These are phyloP conservation scores for Copsychus sechellarum DNA, from an alignment of 2,113 vertebrate species.

Conservation along the genomic window DNA sequence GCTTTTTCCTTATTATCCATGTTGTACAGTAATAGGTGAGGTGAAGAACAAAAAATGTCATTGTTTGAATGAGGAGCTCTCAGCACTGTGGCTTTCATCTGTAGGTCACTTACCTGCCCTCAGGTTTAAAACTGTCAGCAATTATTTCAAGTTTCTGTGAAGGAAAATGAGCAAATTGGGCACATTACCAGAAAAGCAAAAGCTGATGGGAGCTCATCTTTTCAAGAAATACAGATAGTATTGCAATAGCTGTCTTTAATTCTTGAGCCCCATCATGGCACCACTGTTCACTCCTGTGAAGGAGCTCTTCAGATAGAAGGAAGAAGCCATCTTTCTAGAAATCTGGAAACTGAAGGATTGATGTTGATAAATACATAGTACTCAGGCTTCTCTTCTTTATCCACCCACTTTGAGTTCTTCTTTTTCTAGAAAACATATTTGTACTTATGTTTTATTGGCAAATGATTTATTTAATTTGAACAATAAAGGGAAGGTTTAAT, in stretches of 20 bases:
- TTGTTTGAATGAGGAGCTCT: conserved; percentile 13
- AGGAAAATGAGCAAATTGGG: background rate
- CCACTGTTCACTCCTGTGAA: rapidly evolving
- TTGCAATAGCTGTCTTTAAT: background rate
- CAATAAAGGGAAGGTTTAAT: background rate
- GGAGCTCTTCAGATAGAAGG: background rate
- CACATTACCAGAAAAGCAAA: background rate
- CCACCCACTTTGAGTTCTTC: background rate
- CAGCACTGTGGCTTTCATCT: conserved; percentile 5
- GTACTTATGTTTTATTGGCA: background rate
- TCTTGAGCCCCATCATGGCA: background rate
- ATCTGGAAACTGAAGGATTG: background rate
- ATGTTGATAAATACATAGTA: background rate
- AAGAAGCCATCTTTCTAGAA: background rate
- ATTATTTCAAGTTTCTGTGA: background rate
- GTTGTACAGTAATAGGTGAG: conserved; percentile 38
- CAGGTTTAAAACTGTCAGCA: conserved; percentile 19
- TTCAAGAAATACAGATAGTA: background rate
- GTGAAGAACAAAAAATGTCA: background rate
- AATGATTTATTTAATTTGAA: background rate
- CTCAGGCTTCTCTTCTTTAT: background rate
- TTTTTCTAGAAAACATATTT: background rate
- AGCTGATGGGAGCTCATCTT: background rate
- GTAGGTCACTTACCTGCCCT: background rate
- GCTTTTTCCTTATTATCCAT: background rate